Base-by-base conservation (phyloP, 2,888 invertebrate genomes). In the Hyles lineata region DNA sequence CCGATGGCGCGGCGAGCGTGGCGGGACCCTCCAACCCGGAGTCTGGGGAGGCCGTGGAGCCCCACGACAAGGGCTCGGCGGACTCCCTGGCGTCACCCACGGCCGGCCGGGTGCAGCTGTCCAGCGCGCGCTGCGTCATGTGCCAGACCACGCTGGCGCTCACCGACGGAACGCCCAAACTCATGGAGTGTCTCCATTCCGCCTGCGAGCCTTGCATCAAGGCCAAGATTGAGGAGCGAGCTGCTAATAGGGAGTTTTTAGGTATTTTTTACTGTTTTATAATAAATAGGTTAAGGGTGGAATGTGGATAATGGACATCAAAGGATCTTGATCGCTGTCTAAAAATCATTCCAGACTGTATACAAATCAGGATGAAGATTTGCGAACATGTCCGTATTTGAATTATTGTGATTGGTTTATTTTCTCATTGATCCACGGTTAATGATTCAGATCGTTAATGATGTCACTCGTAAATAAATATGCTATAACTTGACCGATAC, bases 161-260 rank as follows among this genome's bases (percentile, higher is more conserved):
- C 70, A 82, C 88, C n/a, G 92, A 92, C 2, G 94, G 94, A 82
- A 92, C 91, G 71, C 98, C 98, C 55, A 98, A 98, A 92, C 95
- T 98, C 75, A 94, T 98, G 85, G 98, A 98, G 91, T 98, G 98
- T 89, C 95, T 98, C 79, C 98, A 98, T 90, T 97, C 98, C 72
- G 96, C 97, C 75, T 98, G 98, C 89, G 95, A 96, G 73, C 95
- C 96, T 76, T 98, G 98, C 91, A 93, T 98, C 81, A 96, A 95
- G 79, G 95, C 96, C 74, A 97, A 97, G 90, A 90, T 97, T 43
- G 93, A 94, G 25, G 94, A 94, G 82, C 89, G 90, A 62, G 85
- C 89, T 59, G 84, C 82, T 79, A 87, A 87, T 70, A 83, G 91
- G 73, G 94, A 95, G 79, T 94, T 91, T 76, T 79, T 92, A 72